Conservation (phyloP, 2,888 invertebrate genomes). For the Xestia c-nigrum region DNA sequence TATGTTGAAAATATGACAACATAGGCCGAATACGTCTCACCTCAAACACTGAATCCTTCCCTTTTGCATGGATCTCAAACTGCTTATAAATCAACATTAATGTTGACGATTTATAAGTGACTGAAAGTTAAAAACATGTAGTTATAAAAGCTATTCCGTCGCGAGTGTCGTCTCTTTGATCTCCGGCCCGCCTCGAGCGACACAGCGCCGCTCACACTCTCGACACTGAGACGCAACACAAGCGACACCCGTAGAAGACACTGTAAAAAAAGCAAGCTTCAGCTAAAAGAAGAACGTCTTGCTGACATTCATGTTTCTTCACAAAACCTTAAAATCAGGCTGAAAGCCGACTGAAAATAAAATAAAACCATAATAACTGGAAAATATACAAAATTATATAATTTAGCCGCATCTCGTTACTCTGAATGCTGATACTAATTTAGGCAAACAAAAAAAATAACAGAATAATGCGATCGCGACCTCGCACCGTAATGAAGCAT, state of each 20-base stretch:
- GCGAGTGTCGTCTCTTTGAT: conserved; percentile 20
- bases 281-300: not conserved
- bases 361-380: not conserved
- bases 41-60: not conserved
- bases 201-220: not conserved
- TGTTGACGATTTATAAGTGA: not conserved
- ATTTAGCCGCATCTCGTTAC: not conserved
- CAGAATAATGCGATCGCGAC: not conserved
- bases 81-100: not conserved
- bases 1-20: not conserved
- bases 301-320: not conserved
- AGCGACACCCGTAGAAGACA: not conserved
- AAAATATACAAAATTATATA: not conserved
- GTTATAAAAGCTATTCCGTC: conserved; percentile 14
- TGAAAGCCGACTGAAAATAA: not conserved
- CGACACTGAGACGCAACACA: not conserved
- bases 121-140: not conserved
- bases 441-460: not conserved
- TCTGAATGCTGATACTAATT: not conserved
- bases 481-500: not conserved
- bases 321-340: not conserved
- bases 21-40: not conserved
- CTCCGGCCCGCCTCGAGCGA: conserved; percentile 8
- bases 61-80: not conserved
- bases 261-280: not conserved